Base-by-base conservation (phyloP, 2,797 vertebrate genomes). In the Oreochromis grahami region DNA sequence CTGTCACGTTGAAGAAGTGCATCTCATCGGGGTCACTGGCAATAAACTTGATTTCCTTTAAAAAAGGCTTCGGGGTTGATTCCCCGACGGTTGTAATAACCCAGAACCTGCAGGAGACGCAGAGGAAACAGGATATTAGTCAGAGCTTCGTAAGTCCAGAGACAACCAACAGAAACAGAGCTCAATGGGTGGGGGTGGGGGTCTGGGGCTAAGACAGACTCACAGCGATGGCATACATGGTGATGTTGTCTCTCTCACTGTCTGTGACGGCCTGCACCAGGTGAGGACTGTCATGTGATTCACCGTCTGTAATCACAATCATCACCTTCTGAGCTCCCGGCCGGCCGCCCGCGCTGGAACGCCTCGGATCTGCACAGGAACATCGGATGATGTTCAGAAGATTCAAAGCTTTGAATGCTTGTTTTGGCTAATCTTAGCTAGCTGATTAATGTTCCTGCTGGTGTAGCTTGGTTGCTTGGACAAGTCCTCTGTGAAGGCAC, bases 241-340 rank as follows among this genome's bases (percentile, higher is more conserved):
- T 99, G 95, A 99, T 96, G 11, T 99, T 98, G 87, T 99, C 98
- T 81, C 85, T 96, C 94, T 99, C 97, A 10, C 98, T 98, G 88
- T 97, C 96, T 65, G 95, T 95, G 9, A 99, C 98, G 4, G 96
- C 98, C 90, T 95, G 95, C 88, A 97, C 92, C 82, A 99, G 96
- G 89, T 98, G 97, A 0, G 97, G 97, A 90, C 97, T 99, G 95
- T 99, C 98, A 1, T 99, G 98, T 7, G 98, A 99, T 80, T 99
- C 98, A 41, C 98, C 98, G 0, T 99, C 98, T 3, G 98, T 99
- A 93, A 99, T 98, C 77, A 99, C 98, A 11, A 99, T 98, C 98
- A 99, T 98, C 87, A 99, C 98, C 84, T 99, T 97, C 95, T 97
- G 97, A 77, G 98, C 98, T 1, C 98, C 98, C 21, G 97, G 97